phyloP scores from a whole-genome alignment of 1,140 invertebrate species.

The Lepidurus apus region DNA sequence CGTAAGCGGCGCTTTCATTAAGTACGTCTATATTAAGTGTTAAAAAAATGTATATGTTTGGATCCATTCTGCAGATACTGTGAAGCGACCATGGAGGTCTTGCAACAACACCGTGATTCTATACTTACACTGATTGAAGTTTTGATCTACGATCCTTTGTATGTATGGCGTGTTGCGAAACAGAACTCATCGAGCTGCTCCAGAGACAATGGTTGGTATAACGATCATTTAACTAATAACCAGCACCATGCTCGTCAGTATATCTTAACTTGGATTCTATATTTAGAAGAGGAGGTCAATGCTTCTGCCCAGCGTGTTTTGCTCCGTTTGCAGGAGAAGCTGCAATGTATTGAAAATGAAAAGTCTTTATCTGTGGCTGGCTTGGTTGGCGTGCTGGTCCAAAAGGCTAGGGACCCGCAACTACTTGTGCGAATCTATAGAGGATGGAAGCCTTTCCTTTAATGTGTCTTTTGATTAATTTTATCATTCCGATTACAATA shows the following conservation, averaged over 20 bases:
- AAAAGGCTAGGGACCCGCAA: conserved; percentile 68
- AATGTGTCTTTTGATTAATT: conserved; percentile 40
- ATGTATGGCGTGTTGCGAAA: conserved; percentile 71
- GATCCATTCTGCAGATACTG: conserved; percentile 65
- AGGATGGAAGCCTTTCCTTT: conserved; percentile 83
- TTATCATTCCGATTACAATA: background rate
- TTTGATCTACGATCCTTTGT: conserved; percentile 86
- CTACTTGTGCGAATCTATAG: conserved; percentile 70
- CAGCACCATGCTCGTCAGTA: background rate
- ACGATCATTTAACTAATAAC: background rate
- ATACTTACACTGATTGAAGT: conserved; percentile 85
- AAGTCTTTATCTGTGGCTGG: conserved; percentile 56
- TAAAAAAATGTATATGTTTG: background rate
- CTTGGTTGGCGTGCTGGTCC: conserved; percentile 77
- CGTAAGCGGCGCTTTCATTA: background rate
- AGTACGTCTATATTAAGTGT: background rate
- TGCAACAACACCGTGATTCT: conserved; percentile 71
- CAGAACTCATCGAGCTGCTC: conserved; percentile 45
- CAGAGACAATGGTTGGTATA: conserved; percentile 38
- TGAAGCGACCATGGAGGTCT: conserved; percentile 78
- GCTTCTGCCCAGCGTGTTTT: conserved; percentile 72
- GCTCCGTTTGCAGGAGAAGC: conserved; percentile 68
- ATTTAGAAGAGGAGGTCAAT: conserved; percentile 50
- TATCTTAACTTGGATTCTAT: background rate
- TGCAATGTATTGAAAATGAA: conserved; percentile 70